These are phyloP conservation scores for Acrossocheilus wenchowensis DNA, from an alignment of 2,797 vertebrate genomes.

Conservation along the genomic window DNA sequence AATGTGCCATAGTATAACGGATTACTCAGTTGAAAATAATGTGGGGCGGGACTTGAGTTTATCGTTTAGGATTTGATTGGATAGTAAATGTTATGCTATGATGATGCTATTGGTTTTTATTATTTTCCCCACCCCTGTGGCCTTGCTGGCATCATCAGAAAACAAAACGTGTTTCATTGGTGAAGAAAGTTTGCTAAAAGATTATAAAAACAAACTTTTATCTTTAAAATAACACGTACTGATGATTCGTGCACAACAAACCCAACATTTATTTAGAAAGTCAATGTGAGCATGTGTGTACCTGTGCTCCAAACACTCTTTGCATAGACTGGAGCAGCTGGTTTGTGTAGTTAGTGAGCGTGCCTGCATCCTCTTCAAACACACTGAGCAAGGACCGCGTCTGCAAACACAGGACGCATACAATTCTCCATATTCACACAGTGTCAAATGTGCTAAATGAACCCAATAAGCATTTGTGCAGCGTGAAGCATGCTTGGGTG, in stretches of 20 bases:
- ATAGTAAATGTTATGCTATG: background rate
- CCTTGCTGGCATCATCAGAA: background rate
- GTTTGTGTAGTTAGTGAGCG: constrained; percentile 96
- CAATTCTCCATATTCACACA: background rate
- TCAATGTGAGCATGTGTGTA: constrained; percentile 66
- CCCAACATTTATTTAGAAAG: background rate
- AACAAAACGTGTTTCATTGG: background rate
- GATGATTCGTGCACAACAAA: background rate
- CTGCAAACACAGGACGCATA: constrained; percentile 70
- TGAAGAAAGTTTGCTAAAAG: background rate
- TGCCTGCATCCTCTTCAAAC: constrained; percentile 97
- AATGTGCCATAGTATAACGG: background rate
- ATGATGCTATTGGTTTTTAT: background rate
- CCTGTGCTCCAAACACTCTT: constrained; percentile 96
- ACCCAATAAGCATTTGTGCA: background rate
- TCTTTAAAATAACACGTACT: background rate
- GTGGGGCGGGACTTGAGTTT: no score
- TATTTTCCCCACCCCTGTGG: background rate
- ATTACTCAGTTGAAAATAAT: no score
- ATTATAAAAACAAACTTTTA: background rate
- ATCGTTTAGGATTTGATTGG: background rate
- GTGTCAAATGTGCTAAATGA: background rate
- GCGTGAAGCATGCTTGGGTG: background rate
- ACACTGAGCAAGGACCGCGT: constrained; percentile 96
- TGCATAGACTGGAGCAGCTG: constrained; percentile 97